Base-by-base conservation (phyloP, 2,888 invertebrate species). In the Cryptops parisi region DNA sequence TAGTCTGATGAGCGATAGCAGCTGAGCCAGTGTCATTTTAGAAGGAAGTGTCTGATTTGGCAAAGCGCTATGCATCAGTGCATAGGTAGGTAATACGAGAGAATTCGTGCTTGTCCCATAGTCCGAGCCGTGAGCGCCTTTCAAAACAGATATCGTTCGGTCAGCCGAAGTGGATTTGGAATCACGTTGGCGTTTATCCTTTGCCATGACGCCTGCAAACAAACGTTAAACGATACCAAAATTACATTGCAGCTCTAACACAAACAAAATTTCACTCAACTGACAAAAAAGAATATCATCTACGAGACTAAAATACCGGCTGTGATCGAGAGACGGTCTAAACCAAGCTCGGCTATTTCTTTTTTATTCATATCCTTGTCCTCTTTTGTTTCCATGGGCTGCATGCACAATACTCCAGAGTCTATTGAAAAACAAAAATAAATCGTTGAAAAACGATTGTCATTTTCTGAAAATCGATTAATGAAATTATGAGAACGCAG, bases 101-200 rank as follows among this genome's bases (percentile, higher is more conserved):
- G 62, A 55, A 52, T 58, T 57, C 22, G 62, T 49, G 26, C 59
- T 58, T 41, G 56, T 57, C 25, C 54, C 62, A 23, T 56, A 46
- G 6, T 33, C 33, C 33, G 15, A 9, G 12, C 19, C 17, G 19
- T 24, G 24, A 23, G 25, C 46, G n/a, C 15, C 15, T n/a, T 46
- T 46, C n/a, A 25, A 46, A 6, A 25, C 22, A 47, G 44, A 22
- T n/a, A n/a, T n/a, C 24, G 47, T n/a, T 21, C 41, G 55, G 4
- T 50, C 58, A 12, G 58, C 55, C 24, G 61, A 52, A 64, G 59
- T 44, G 67, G 85, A 81, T 69, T 84, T 80, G 48, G 81, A 79
- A 70, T 86, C 86, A 68, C 88, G 89, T 57, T 82, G 79, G 44
- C 89, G 77, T 68, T 89, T 89, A 69, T 89, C 89, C 71, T 89